Conservation (phyloP, 1,140 invertebrate species). For the Drosophila sechellia region DNA sequence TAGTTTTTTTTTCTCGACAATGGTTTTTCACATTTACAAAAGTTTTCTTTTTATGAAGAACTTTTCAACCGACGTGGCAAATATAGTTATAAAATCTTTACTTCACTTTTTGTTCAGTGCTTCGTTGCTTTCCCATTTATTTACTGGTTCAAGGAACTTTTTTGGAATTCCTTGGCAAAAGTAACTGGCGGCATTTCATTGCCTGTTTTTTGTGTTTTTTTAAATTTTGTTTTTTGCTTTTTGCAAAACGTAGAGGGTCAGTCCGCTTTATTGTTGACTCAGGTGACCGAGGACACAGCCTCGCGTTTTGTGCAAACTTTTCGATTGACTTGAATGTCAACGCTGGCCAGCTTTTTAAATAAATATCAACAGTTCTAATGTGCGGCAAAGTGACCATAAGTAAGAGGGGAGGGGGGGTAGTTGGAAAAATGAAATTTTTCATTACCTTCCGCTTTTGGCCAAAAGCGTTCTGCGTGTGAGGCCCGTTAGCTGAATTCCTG, state of each 20-base stretch:
- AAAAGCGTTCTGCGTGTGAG: not conserved
- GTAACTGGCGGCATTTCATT: conserved; percentile 35
- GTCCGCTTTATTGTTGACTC: conserved; percentile 27
- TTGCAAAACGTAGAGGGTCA: conserved; percentile 4
- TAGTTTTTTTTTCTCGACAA: too few relatives aligned
- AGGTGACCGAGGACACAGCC: conserved; percentile 25
- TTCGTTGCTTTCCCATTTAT: not conserved
- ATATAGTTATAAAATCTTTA: not conserved
- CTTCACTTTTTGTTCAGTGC: not conserved
- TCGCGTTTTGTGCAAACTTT: conserved; percentile 39
- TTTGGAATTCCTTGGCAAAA: conserved; percentile 49
- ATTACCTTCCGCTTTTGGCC: conserved; percentile 26
- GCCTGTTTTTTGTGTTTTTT: conserved; percentile 3
- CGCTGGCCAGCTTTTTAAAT: conserved; percentile 18
- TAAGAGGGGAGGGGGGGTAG: too few relatives aligned
- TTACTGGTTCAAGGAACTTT: conserved; percentile 26
- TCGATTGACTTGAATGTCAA: conserved; percentile 50
- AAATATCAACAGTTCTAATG: conserved; percentile 47
- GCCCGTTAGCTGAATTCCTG: conserved; percentile 18
- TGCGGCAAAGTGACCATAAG: conserved; percentile 33
- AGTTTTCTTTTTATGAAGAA: not conserved
- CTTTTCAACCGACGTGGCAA: too few relatives aligned
- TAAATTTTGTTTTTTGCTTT: not conserved
- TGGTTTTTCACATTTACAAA: too few relatives aligned
- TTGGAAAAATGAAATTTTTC: conserved; percentile 7